Evolutionary conservation across 2,113 vertebrate genomes (phyloP), one percentile per base, ranked within the genome.

Genomic region (Echinops telfairi): DNA sequence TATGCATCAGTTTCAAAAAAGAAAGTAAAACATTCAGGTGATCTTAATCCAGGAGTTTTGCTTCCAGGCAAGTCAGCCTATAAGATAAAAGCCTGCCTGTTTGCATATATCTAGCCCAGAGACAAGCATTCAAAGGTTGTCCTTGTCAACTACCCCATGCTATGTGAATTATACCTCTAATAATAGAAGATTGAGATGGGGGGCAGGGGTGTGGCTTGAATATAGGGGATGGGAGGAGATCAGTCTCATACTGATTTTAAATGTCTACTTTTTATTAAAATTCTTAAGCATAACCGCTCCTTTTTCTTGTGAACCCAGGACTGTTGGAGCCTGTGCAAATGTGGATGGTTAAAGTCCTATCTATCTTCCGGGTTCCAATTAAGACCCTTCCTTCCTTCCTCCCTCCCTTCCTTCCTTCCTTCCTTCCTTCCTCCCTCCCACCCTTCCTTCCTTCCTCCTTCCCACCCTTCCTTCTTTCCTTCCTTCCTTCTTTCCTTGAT

Each of bases 221-320:
- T 27, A 62, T 8, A 22, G 64, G 64, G 25, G 25, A 66, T 23
- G 9, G 20, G 12, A 5, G 58, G 19, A 47, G 3, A 25, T 3
- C 62, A 84, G 17, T 4, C 82, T 33, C 57, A 76, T 31, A 75
- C 29, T 66, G 80, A 38, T 79, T 79, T 93, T 53, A 62, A 43
- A 43, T 86, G 95, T 79, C 40, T 92, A 57, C 9, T 47, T 92
- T 93, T 83, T 66, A 70, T 88, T 93, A 36, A 68, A 78, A 75
- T 57, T 90, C 19, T 43, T 80, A 79, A 22, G 10, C 6, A 76
- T 66, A 25, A 62, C 17, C 20, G 23, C 94, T 66, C 33, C 10
- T 68, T 79, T 86, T 78, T 76, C 83, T 88, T 92, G 73, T 83
- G 31, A 40, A 68, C 17, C 47, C 31, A 68, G 4, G 27, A 19